Evolutionary conservation across 2,888 invertebrate species (phyloP).

Genomic region (Notodonta ziczac): DNA sequence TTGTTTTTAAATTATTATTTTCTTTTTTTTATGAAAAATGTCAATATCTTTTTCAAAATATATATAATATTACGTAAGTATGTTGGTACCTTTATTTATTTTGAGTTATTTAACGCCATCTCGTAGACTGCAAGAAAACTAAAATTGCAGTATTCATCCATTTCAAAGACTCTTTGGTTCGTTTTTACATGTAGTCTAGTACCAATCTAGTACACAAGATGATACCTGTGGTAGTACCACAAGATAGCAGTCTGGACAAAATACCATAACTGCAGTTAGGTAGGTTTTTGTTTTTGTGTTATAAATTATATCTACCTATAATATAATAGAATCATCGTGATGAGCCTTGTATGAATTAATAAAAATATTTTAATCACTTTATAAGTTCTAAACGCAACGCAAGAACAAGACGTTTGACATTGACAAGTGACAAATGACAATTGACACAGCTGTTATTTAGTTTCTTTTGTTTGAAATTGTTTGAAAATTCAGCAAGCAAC

Average conservation of each 20-base stretch:
- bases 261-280: too few relatives aligned
- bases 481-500: constrained; percentile 44
- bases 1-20: not conserved
- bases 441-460: constrained; percentile 43
- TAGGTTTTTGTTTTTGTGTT: too few relatives aligned
- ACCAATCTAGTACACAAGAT: too few relatives aligned
- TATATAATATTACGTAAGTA: too few relatives aligned
- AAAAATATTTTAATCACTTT: not conserved
- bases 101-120: not conserved
- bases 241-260: constrained; percentile 14
- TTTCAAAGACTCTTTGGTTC: too few relatives aligned
- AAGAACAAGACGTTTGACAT: constrained; percentile 10
- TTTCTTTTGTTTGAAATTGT: constrained; percentile 40
- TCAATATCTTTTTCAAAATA: too few relatives aligned
- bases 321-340: too few relatives aligned
- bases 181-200: too few relatives aligned
- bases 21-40: not conserved
- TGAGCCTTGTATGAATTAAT: too few relatives aligned
- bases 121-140: not conserved
- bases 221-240: not conserved
- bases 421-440: constrained; percentile 17
- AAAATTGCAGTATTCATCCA: too few relatives aligned
- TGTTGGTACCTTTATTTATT: too few relatives aligned
- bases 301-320: too few relatives aligned
- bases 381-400: not conserved